A percentile compares a stretch with the other conserved stretches of the same genome.
These are phyloP conservation scores for Typhlichthys eigenmanni DNA, from an alignment of 2,797 vertebrate genomes.

Conservation along the genomic window DNA sequence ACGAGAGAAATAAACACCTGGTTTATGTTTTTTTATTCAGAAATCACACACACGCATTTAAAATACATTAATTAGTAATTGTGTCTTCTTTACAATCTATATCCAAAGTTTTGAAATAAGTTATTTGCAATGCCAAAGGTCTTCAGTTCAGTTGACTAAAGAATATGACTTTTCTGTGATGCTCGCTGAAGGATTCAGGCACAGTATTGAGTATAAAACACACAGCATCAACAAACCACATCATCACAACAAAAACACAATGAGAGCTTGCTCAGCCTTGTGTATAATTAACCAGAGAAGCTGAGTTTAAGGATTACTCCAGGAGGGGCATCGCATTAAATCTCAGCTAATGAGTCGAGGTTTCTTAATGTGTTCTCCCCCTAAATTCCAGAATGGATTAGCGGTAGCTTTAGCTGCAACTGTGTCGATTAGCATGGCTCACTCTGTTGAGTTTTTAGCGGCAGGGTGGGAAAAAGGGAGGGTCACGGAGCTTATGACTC, in stretches of 20 bases:
- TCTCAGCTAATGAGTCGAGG: conserved; percentile 83
- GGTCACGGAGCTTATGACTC: conserved; percentile 61
- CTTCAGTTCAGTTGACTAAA: conserved; percentile 38
- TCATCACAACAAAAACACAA: conserved; percentile 61
- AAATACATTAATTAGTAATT: no score
- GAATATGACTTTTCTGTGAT: conserved; percentile 37
- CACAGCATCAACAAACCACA: conserved; percentile 11
- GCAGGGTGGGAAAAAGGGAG: conserved; percentile 43
- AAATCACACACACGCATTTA: no score
- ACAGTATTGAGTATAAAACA: conserved; percentile 48
- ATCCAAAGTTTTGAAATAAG: neutral
- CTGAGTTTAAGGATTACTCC: conserved; percentile 80
- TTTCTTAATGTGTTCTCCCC: conserved; percentile 84
- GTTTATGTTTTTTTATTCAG: no score
- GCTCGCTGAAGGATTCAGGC: conserved; percentile 34
- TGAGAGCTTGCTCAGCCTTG: conserved; percentile 67
- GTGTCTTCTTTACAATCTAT: no score
- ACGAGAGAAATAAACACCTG: conserved; percentile 16
- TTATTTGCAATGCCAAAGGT: conserved; percentile 33
- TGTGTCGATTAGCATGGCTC: conserved; percentile 73
- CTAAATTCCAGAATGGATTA: conserved; percentile 84
- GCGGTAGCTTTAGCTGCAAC: conserved; percentile 79
- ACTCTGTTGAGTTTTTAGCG: conserved; percentile 62
- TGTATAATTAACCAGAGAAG: conserved; percentile 80
- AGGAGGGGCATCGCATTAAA: conserved; percentile 80